Percentiles rank a stretch among this genome's conserved stretches.
Conservation (phyloP, 2,113 vertebrate genomes). For the Sceloporus tristichus region DNA sequence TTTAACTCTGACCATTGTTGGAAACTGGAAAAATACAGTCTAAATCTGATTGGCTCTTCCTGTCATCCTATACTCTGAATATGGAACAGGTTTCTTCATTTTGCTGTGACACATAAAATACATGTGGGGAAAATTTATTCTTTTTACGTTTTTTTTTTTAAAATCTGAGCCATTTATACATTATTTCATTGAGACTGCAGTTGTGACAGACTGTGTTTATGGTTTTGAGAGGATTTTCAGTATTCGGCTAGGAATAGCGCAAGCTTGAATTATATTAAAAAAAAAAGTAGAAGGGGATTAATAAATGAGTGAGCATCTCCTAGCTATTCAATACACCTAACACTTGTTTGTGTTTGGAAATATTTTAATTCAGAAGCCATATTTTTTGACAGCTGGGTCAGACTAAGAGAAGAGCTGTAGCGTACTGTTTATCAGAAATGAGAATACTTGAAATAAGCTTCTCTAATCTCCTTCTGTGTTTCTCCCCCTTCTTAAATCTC, state of each 20-base stretch:
- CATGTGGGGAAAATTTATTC: not conserved
- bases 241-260: not conserved
- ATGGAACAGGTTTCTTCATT: conserved; percentile 6
- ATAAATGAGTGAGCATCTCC: not conserved
- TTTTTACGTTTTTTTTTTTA: not conserved
- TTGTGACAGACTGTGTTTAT: not conserved
- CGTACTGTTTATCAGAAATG: not conserved
- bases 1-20: not conserved
- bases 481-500: not conserved
- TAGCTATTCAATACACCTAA: conserved; percentile 13
- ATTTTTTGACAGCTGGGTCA: not conserved
- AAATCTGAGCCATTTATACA: not conserved
- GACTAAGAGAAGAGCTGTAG: not conserved
- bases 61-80: not conserved
- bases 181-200: not conserved
- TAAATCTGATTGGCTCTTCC: conserved; percentile 6
- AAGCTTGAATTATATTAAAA: not conserved
- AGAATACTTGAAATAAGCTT: conserved; percentile 5
- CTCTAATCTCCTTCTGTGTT: not conserved
- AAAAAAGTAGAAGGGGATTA: not conserved
- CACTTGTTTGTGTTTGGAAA: conserved; percentile 23
- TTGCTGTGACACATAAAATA: conserved; percentile 9
- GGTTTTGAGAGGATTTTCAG: conserved; percentile 14
- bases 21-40: not conserved
- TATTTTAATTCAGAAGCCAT: not conserved